Percentiles rank a stretch among this genome's conserved stretches.
phyloP scores from a whole-genome alignment of 2,797 vertebrate genomes.

The Anolis apletophallus region DNA sequence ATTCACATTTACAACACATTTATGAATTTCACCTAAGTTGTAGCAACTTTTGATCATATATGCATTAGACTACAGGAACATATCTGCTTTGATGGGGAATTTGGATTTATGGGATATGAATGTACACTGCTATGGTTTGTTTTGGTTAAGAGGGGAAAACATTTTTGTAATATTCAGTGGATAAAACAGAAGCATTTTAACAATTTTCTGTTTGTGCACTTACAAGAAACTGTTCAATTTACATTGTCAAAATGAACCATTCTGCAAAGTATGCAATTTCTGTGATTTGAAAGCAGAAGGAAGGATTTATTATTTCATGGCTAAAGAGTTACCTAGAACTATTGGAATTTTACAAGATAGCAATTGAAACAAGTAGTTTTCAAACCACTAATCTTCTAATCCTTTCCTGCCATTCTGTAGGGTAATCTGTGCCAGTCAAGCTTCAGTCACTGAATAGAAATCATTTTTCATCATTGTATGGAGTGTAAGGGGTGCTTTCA shows the following conservation, averaged over 20 bases:
- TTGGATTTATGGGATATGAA: not conserved
- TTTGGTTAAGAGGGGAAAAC: not conserved
- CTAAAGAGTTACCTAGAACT: conserved; percentile 25
- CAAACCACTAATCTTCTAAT: conserved; percentile 34
- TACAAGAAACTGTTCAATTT: conserved; percentile 12
- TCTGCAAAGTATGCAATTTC: not conserved
- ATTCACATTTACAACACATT: not conserved
- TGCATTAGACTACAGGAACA: not conserved
- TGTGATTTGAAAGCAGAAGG: conserved; percentile 40
- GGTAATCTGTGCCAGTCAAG: not conserved
- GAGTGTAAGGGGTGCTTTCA: not conserved
- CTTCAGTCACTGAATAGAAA: not conserved
- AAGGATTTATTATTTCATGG: conserved; percentile 11
- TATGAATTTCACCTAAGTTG: not conserved
- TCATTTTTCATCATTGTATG: not conserved
- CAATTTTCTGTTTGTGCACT: conserved; percentile 15
- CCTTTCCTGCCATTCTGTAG: conserved; percentile 13
- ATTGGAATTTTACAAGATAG: conserved; percentile 31
- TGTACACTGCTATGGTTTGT: not conserved
- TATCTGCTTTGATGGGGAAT: not conserved
- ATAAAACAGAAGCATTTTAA: conserved; percentile 19
- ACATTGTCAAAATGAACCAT: conserved; percentile 19
- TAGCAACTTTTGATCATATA: not conserved
- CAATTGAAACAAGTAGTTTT: conserved; percentile 35
- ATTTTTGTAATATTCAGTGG: not conserved